A percentile compares a stretch with the other conserved stretches of the same genome.
Conservation (phyloP, 2,888 invertebrate genomes). For the Ennomos quercinarius region DNA sequence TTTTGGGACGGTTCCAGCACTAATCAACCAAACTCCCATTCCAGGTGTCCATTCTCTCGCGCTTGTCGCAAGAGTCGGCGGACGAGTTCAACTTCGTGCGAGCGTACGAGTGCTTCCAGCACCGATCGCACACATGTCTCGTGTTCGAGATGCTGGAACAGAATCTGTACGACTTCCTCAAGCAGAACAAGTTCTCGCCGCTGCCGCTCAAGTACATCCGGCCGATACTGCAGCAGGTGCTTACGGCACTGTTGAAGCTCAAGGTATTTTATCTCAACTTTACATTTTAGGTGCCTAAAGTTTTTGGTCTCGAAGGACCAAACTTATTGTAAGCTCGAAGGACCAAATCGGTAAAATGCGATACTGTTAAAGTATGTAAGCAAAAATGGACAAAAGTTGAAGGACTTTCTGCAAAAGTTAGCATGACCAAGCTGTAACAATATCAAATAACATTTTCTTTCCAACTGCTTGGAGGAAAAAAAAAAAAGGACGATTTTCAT, state of each 20-base stretch:
- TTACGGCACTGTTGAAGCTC: conserved; percentile 93
- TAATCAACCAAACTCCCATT: conserved; percentile 20
- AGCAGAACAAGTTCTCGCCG: conserved; percentile 99
- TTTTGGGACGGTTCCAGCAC: too few species aligned
- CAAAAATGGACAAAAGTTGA: too few species aligned
- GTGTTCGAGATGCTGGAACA: conserved; percentile 99
- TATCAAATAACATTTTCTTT: too few species aligned
- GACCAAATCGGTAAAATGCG: too few species aligned
- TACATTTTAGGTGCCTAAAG: too few species aligned
- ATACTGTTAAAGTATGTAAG: too few species aligned
- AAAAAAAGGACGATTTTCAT: too few species aligned
- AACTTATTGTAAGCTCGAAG: too few species aligned
- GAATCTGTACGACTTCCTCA: conserved; percentile 99
- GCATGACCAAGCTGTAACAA: too few species aligned
- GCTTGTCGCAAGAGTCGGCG: conserved; percentile 98
- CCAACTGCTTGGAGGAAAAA: too few species aligned
- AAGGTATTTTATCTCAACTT: conserved; percentile 85
- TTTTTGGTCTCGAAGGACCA: too few species aligned
- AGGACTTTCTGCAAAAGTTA: too few species aligned
- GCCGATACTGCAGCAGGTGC: conserved; percentile 99
- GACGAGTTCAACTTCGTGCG: conserved; percentile 99
- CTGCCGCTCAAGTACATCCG: conserved; percentile 99
- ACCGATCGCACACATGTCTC: conserved; percentile 99
- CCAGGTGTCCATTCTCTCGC: conserved; percentile 94
- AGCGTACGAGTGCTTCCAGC: conserved; percentile 99